Evolutionary conservation across 2,797 vertebrate species (phyloP).

Genomic region (Tapera naevia): DNA sequence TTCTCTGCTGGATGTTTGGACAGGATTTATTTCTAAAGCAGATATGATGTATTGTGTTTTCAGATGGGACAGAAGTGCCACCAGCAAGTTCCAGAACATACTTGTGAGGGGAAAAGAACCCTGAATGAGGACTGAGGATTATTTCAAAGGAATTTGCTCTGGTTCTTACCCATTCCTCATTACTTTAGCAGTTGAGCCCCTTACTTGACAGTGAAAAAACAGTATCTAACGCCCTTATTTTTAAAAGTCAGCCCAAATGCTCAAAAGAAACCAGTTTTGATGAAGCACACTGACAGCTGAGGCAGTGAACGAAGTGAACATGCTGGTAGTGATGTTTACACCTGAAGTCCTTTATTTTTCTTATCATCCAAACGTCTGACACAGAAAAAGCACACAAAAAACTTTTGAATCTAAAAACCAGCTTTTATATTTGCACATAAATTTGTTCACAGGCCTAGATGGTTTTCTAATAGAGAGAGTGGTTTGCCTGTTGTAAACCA

Average conservation of each 20-base stretch:
- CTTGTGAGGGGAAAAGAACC: not conserved
- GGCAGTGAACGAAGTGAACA: not conserved
- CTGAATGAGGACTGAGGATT: not conserved
- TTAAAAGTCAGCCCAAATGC: not conserved
- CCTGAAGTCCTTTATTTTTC: not conserved
- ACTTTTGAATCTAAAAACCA: not conserved
- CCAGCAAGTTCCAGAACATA: not conserved
- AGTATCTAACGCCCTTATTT: not conserved
- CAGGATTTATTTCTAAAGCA: not conserved
- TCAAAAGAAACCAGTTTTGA: not conserved
- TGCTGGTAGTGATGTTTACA: not conserved
- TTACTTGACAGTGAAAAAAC: not conserved
- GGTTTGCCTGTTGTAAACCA: not conserved
- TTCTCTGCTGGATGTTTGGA: not conserved
- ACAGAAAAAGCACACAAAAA: not conserved
- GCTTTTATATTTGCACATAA: not conserved
- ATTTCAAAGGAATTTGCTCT: not conserved
- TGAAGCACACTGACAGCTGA: not conserved
- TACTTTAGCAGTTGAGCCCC: not conserved
- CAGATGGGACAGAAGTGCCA: not conserved
- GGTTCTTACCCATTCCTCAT: not conserved
- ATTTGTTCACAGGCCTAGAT: not conserved
- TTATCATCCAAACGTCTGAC: not conserved
- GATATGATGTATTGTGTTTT: not conserved
- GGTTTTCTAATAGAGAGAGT: not conserved